These are phyloP conservation scores for Urosaurus nigricauda DNA, from an alignment of 2,797 vertebrate genomes.

Conservation along the genomic window DNA sequence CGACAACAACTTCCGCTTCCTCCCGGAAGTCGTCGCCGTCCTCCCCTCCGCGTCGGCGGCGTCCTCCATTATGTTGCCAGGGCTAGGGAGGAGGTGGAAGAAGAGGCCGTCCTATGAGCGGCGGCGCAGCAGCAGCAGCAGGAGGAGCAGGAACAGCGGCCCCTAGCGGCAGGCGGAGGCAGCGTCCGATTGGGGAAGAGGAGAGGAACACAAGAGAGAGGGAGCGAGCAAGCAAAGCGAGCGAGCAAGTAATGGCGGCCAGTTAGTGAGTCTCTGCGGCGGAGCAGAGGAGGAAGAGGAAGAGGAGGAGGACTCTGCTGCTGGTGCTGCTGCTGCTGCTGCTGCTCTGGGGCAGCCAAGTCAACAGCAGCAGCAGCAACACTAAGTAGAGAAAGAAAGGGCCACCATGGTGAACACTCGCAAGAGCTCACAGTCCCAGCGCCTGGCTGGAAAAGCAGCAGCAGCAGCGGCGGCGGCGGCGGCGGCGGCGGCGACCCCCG, in stretches of 20 bases:
- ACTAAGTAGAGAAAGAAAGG: no score
- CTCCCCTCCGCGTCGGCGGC: constrained; percentile 3
- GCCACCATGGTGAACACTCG: constrained; percentile 93
- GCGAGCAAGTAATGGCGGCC: constrained; percentile 77
- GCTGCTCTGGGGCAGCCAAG: constrained; percentile 41
- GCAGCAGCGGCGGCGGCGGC: constrained; percentile 72
- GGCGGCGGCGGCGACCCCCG: constrained; percentile 68
- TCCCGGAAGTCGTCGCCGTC: constrained; percentile 15
- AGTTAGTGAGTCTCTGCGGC: constrained; percentile 62
- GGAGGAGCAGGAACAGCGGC: constrained; percentile 47
- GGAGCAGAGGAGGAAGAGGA: constrained; percentile 60
- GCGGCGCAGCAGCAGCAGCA: constrained; percentile 38
- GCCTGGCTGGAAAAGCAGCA: constrained; percentile 78
- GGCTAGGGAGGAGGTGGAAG: constrained; percentile 32
- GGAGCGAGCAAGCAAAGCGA: no score
- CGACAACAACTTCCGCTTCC: no score
- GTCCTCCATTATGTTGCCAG: constrained; percentile 19
- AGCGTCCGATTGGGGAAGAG: constrained; percentile 39
- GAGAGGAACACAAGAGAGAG: no score
- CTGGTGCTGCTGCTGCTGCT: no score
- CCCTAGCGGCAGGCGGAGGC: constrained; percentile 13
- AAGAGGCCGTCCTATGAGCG: constrained; percentile 45
- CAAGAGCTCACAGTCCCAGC: constrained; percentile 87
- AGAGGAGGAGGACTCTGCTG: constrained; percentile 31
- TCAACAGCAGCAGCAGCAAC: constrained; percentile 38